phyloP scores from a whole-genome alignment of 2,888 invertebrate genomes.

The Tridacna gigas region DNA sequence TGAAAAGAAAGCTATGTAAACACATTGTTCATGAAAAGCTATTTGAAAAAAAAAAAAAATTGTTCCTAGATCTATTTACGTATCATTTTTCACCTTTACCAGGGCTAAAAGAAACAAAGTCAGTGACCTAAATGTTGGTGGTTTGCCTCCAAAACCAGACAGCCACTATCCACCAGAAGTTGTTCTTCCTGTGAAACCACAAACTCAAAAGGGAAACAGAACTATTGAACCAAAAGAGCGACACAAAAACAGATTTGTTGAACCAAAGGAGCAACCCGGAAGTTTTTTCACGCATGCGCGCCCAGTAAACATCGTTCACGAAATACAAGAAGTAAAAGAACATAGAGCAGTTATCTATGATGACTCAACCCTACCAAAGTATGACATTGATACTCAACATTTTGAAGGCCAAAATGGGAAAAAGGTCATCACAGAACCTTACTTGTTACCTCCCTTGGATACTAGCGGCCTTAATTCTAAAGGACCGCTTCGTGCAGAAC shows the following conservation, averaged over 20 bases:
- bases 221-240: no score
- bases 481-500: not conserved
- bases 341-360: slow-evolving; percentile 1
- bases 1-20: not conserved
- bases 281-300: no score
- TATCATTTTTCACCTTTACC: not conserved
- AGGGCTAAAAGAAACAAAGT: slow-evolving; percentile 2
- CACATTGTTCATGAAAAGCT: not conserved
- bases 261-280: not conserved
- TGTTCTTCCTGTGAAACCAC: not conserved
- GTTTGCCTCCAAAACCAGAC: not conserved
- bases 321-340: not conserved
- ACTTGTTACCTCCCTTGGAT: slow-evolving; percentile 13
- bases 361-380: not conserved
- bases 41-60: not conserved
- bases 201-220: no score
- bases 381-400: no score
- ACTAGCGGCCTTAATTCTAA: not conserved
- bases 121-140: not conserved
- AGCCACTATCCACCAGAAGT: not conserved
- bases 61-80: not conserved
- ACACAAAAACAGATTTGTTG: not conserved
- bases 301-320: not conserved
- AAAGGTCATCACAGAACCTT: not conserved
- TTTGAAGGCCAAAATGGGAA: no score